Percentiles rank a stretch among this genome's conserved stretches.
These are phyloP conservation scores for Mesitornis unicolor DNA, from an alignment of 2,113 vertebrate genomes.

Conservation along the genomic window DNA sequence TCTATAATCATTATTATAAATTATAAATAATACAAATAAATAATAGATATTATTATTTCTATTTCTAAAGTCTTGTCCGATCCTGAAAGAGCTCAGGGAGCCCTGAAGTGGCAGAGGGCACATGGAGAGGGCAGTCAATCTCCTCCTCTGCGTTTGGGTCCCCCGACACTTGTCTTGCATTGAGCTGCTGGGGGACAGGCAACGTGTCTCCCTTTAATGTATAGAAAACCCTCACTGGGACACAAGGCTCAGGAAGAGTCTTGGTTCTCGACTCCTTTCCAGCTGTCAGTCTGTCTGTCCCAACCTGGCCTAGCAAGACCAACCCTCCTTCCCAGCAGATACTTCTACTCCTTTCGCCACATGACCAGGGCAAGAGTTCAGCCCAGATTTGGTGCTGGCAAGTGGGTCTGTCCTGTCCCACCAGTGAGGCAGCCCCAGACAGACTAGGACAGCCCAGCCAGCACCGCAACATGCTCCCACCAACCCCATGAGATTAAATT, in stretches of 20 bases:
- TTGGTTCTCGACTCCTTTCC: not conserved
- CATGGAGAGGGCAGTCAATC: not conserved
- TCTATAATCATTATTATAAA: too few species aligned
- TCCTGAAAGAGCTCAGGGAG: not conserved
- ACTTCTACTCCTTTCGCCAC: not conserved
- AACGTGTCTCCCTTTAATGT: not conserved
- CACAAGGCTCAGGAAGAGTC: accelerated
- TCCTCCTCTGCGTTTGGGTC: not conserved
- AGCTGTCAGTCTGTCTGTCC: not conserved
- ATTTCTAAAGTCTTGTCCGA: not conserved
- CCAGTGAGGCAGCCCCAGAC: not conserved
- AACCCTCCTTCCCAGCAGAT: not conserved
- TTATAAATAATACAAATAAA: too few species aligned
- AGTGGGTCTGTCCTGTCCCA: not conserved
- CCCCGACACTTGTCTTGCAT: not conserved
- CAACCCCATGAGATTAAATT: not conserved
- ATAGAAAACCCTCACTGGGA: not conserved
- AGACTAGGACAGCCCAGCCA: not conserved
- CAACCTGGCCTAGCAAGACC: not conserved
- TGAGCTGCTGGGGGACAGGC: not conserved
- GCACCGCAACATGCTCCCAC: not conserved
- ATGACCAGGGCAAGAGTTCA: not conserved
- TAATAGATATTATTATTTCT: too few species aligned
- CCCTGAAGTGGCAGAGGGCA: not conserved
- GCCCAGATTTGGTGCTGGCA: not conserved